Percentiles rank a stretch among this genome's conserved stretches.
Conservation (phyloP, 2,113 vertebrate genomes). For the Amblyopsis rosae region DNA sequence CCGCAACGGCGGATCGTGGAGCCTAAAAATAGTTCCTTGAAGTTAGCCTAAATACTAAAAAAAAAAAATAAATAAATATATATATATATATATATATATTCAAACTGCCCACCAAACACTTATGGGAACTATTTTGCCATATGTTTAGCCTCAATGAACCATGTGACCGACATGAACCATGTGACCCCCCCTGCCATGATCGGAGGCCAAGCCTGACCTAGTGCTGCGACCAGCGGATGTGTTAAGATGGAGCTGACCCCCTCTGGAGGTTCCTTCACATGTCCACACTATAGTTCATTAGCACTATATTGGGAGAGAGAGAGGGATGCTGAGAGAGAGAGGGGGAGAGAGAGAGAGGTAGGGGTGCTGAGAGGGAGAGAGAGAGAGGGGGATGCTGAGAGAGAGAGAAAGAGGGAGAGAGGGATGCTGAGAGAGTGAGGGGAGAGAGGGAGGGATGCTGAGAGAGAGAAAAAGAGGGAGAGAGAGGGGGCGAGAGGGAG, state of each 20-base stretch:
- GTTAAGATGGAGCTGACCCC: constrained; percentile 54
- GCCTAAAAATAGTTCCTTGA: too few species aligned
- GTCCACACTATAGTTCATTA: constrained; percentile 65
- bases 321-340: constrained; percentile 41
- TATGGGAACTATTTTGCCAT: too few species aligned
- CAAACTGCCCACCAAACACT: too few species aligned
- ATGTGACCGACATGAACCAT: too few species aligned
- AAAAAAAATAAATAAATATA: too few species aligned
- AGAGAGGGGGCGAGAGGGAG: not conserved
- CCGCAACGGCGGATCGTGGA: too few species aligned
- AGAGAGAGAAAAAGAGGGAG: not conserved
- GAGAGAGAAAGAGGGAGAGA: constrained; percentile 13
- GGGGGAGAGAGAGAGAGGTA: constrained; percentile 34
- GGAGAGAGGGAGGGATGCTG: too few species aligned
- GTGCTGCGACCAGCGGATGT: constrained; percentile 45
- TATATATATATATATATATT: too few species aligned
- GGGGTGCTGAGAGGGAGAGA: constrained; percentile 24
- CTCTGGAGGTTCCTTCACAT: constrained; percentile 5
- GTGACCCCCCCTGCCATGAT: too few species aligned
- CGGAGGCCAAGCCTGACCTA: constrained; percentile 51
- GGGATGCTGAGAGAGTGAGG: too few species aligned
- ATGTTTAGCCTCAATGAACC: too few species aligned
- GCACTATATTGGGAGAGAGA: constrained; percentile 70
- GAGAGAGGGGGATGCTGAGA: constrained; percentile 17
- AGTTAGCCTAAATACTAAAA: too few species aligned